Percentiles rank a stretch among this genome's conserved stretches.
Evolutionary conservation across 1,140 invertebrate species (phyloP).

Genomic region (Heliconius congener): DNA sequence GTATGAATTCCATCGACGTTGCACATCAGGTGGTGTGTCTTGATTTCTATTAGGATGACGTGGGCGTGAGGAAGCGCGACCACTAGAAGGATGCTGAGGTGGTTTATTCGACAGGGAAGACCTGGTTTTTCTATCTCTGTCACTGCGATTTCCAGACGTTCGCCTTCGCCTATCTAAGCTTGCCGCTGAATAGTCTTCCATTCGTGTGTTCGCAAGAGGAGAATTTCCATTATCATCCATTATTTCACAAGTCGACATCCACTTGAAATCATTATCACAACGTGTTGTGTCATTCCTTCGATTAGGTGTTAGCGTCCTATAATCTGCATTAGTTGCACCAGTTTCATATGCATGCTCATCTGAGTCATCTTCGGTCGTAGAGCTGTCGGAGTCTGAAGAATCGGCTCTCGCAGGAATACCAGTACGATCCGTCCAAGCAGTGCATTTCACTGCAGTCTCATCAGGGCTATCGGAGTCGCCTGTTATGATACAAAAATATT

Average conservation of each 20-base stretch:
- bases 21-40: slow-evolving; percentile 65
- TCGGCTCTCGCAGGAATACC: slow-evolving; percentile 53
- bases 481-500: slow-evolving; percentile 67
- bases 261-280: slow-evolving; percentile 83
- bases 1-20: slow-evolving; percentile 78
- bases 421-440: slow-evolving; percentile 65
- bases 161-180: slow-evolving; percentile 81
- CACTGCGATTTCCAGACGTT: slow-evolving; percentile 57
- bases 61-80: slow-evolving; percentile 70
- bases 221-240: slow-evolving; percentile 65
- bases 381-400: slow-evolving; percentile 67
- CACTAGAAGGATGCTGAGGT: slow-evolving; percentile 70
- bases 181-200: slow-evolving; percentile 63
- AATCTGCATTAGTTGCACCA: slow-evolving; percentile 55
- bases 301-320: slow-evolving; percentile 68
- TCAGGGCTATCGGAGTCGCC: slow-evolving; percentile 80
- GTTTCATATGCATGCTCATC: slow-evolving; percentile 65
- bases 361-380: slow-evolving; percentile 69
- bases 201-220: slow-evolving; percentile 51
- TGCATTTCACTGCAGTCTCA: slow-evolving; percentile 75
- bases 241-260: slow-evolving; percentile 77
- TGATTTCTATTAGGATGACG: slow-evolving; percentile 58
- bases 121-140: slow-evolving; percentile 82
- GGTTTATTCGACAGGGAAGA: slow-evolving; percentile 80
- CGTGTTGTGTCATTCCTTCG: slow-evolving; percentile 77